Conservation (phyloP, 2,888 invertebrate species). For the Crocallis elinguaria region DNA sequence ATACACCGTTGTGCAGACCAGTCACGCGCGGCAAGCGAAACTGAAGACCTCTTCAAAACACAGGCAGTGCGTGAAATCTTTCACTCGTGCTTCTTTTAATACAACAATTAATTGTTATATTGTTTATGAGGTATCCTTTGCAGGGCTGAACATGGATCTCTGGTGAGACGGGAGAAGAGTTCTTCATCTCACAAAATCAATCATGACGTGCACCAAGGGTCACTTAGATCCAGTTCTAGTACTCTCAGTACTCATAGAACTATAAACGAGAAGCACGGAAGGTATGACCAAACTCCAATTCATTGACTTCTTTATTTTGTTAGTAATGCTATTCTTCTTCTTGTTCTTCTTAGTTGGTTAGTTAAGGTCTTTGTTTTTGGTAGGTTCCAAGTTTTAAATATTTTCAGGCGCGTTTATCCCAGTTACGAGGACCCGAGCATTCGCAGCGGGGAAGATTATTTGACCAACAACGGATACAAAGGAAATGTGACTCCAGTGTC, state of each 20-base stretch:
- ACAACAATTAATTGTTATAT: neutral
- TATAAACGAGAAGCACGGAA: constrained; percentile 79
- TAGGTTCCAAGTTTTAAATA: constrained; percentile 9
- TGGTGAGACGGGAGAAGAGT: constrained; percentile 74
- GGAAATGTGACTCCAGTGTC: constrained; percentile 66
- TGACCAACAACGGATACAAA: constrained; percentile 78
- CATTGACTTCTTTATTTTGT: constrained; percentile 28
- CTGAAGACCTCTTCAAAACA: constrained; percentile 77
- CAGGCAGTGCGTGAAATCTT: constrained; percentile 71
- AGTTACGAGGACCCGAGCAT: constrained; percentile 70
- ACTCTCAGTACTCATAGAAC: constrained; percentile 84
- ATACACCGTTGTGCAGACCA: constrained; percentile 93
- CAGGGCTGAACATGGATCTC: constrained; percentile 74
- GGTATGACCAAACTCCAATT: constrained; percentile 47
- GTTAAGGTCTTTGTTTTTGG: neutral
- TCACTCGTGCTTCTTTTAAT: too few relatives aligned
- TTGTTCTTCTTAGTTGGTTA: neutral
- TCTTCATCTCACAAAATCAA: constrained; percentile 66
- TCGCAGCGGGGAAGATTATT: constrained; percentile 68
- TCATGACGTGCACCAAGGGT: constrained; percentile 78
- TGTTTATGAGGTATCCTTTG: constrained; percentile 12
- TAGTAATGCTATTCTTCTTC: neutral
- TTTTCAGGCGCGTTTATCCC: constrained; percentile 75
- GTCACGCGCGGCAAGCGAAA: constrained; percentile 86
- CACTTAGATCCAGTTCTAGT: constrained; percentile 85